Evolutionary conservation across 2,888 invertebrate species (phyloP).

Genomic region (Seira musarum): DNA sequence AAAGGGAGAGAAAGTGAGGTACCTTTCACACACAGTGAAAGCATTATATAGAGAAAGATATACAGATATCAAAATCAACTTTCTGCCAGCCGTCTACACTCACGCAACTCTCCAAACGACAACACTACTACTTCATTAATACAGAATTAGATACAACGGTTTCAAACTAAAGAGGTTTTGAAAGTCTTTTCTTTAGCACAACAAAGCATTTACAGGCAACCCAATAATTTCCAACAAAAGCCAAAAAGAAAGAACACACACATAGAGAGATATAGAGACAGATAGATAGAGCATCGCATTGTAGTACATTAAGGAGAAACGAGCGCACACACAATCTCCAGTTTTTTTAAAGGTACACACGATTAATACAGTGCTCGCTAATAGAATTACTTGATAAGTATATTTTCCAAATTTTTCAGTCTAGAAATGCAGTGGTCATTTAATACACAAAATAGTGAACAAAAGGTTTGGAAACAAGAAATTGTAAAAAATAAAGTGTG

Average conservation of each 20-base stretch:
- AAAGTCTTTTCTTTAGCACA: constrained; percentile 20
- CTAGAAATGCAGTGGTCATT: constrained; percentile 28
- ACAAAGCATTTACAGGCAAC: constrained; percentile 43
- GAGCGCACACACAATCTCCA: constrained; percentile 41
- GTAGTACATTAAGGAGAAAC: constrained; percentile 22
- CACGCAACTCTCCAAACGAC: constrained; percentile 41
- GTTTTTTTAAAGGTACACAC: constrained; percentile 17
- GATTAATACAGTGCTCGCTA: constrained; percentile 33
- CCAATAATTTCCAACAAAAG: constrained; percentile 37
- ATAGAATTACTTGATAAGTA: background rate
- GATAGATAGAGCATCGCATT: constrained; percentile 32
- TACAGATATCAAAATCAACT: constrained; percentile 14
- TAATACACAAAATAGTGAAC: constrained; percentile 12
- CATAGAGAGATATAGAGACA: background rate
- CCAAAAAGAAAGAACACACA: constrained; percentile 22
- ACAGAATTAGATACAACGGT: constrained; percentile 18
- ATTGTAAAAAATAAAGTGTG: constrained; percentile 28
- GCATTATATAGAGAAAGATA: constrained; percentile 11
- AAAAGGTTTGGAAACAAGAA: constrained; percentile 6
- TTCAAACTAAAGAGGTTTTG: constrained; percentile 23
- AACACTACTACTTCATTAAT: constrained; percentile 33
- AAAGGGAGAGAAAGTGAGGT: constrained; percentile 45
- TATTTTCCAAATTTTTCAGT: background rate
- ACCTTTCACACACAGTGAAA: constrained; percentile 43
- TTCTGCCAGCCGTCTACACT: constrained; percentile 35